Base-by-base conservation (phyloP, 2,797 vertebrate species). In the Chelonia mydas region DNA sequence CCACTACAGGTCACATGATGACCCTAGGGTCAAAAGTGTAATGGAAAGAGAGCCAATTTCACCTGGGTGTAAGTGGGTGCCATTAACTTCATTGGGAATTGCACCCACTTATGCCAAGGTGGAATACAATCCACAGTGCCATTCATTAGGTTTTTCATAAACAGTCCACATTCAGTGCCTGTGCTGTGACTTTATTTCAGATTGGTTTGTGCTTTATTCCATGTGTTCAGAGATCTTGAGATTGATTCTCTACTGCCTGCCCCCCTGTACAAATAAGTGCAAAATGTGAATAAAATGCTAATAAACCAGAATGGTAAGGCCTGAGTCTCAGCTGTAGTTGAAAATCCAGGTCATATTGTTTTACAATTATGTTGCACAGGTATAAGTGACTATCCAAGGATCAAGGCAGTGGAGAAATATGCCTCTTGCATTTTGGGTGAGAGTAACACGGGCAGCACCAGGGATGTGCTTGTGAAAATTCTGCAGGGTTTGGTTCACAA, bases 281-380 rank as follows among this genome's bases (percentile, higher is more conserved):
- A 87, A 59, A 8, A 54, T 74, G 31, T 86, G 21, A 84, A 49
- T 21, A 55, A 59, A 47, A 68, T 86, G 3, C 25, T 74, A 45
- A 0, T 7, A 74, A 65, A 25, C 61, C 19, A 33, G 6, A 88
- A 28, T 28, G 55, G 68, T 49, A 47, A 45, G 45, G 11, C 25
- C 7, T 16, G 15, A 3, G 84, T 93, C 47, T 92, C 21, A 84
- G 27, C 23, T 9, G 79, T 8, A 72, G 31, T 11, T 84, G 80
- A 88, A 25, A 74, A 50, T 68, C 3, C 7, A 87, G 8, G 7
- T 8, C 55, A 13, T 11, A 31, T 5, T 11, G 23, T 17, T 59
- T 55, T 86, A 12, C 3, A 1, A 1, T 12, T 0, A 0, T 79
- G 11, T 78, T 55, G 31, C 3, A 61, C 5, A 61, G 85, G 5